A percentile compares a stretch with the other conserved stretches of the same genome.
These are phyloP conservation scores for Eretmochelys imbricata DNA, from an alignment of 2,113 vertebrate species.

Conservation along the genomic window DNA sequence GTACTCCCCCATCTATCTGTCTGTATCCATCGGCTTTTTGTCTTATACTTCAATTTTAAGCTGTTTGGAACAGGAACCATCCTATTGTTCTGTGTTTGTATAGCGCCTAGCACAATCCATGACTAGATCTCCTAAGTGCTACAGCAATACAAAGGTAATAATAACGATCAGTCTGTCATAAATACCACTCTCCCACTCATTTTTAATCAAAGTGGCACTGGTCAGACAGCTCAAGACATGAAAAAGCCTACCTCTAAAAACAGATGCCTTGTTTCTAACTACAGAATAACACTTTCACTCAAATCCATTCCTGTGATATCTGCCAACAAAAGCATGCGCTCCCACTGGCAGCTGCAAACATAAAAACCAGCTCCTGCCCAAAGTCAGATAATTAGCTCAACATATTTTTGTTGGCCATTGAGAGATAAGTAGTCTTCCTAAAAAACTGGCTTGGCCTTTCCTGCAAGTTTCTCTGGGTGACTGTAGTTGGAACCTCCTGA, in stretches of 20 bases:
- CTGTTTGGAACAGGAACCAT: neutral
- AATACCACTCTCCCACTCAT: neutral
- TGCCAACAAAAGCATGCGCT: accelerated
- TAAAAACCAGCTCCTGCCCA: neutral
- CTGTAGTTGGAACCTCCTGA: neutral
- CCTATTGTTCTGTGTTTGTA: neutral
- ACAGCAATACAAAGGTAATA: neutral
- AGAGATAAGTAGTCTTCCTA: neutral
- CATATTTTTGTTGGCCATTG: neutral
- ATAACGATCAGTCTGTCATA: neutral
- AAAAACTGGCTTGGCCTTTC: neutral
- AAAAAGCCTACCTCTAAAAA: neutral
- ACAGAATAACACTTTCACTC: neutral
- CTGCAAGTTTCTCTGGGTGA: neutral
- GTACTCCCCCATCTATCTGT: neutral
- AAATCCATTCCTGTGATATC: neutral
- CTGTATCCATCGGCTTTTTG: neutral
- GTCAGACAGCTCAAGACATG: neutral
- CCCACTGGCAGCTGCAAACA: neutral
- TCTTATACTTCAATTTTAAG: neutral
- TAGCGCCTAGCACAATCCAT: neutral
- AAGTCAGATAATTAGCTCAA: neutral
- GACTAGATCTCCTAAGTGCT: neutral
- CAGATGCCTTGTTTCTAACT: neutral
- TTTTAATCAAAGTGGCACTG: neutral